These are phyloP conservation scores for Chrysocyon brachyurus DNA, from an alignment of 2,797 vertebrate genomes.

Conservation along the genomic window DNA sequence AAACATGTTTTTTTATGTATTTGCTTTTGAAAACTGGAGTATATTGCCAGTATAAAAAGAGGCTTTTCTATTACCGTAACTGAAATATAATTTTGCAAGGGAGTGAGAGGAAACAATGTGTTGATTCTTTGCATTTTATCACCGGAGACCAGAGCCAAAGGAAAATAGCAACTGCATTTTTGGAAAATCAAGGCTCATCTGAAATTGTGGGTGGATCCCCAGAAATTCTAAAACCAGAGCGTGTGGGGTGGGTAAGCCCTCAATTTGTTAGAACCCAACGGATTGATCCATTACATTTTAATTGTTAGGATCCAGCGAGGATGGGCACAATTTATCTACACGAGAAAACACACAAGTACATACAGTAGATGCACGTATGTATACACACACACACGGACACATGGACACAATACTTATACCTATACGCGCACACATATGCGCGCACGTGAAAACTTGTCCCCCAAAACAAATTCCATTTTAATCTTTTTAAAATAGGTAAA, in stretches of 20 bases:
- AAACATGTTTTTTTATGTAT: constrained; percentile 69
- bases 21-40: constrained; percentile 77
- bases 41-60: constrained; percentile 49
- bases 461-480: constrained; percentile 16
- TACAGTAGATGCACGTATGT: fast-evolving
- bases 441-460: background rate
- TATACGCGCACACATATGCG: background rate
- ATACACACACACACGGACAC: background rate
- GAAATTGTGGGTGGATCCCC: constrained; percentile 76
- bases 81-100: constrained; percentile 78
- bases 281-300: constrained; percentile 82
- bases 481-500: constrained; percentile 4
- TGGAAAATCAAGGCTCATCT: constrained; percentile 81
- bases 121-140: constrained; percentile 82
- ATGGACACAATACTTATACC: background rate
- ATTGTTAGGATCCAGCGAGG: background rate
- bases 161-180: constrained; percentile 80
- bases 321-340: background rate
- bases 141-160: constrained; percentile 78
- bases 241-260: constrained; percentile 45
- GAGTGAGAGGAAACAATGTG: constrained; percentile 35
- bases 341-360: background rate
- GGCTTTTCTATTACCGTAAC: constrained; percentile 57
- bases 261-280: constrained; percentile 69
- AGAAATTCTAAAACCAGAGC: constrained; percentile 79